Evolutionary conservation across 2,888 invertebrate species (phyloP).

Genomic region (Drosophila macrospina): DNA sequence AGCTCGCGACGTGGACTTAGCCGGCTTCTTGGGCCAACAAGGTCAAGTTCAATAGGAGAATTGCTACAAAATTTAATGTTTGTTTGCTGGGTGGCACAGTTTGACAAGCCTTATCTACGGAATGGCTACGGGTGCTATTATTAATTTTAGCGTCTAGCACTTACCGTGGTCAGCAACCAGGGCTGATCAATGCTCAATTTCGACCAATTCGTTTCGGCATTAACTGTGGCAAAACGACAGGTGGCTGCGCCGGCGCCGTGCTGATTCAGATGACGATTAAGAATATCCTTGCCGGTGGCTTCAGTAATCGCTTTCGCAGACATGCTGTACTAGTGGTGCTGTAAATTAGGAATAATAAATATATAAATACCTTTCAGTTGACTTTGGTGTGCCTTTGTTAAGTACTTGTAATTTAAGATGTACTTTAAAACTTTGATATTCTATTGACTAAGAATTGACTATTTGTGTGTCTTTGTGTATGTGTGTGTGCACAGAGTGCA

Average conservation of each 20-base stretch:
- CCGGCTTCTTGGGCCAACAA: conserved; percentile 30
- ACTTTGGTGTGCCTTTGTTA: conserved; percentile 23
- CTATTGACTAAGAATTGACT: conserved; percentile 73
- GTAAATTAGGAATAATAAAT: conserved; percentile 4
- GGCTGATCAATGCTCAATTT: conserved; percentile 91
- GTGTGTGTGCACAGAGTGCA: conserved; percentile 52
- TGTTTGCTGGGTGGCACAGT: conserved; percentile 40
- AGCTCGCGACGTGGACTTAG: conserved; percentile 55
- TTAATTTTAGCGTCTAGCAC: conserved; percentile 46
- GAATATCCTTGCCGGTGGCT: conserved; percentile 96
- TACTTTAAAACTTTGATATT: conserved; percentile 77
- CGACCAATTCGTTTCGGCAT: conserved; percentile 91
- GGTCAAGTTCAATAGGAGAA: conserved; percentile 54
- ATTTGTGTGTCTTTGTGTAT: conserved; percentile 19
- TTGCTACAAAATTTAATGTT: background rate
- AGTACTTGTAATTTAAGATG: conserved; percentile 41
- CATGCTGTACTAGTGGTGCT: conserved; percentile 87
- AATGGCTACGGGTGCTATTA: conserved; percentile 10
- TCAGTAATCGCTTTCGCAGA: conserved; percentile 98
- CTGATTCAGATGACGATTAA: conserved; percentile 91
- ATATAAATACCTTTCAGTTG: conserved; percentile 6
- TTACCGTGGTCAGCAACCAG: conserved; percentile 93
- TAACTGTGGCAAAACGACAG: conserved; percentile 93
- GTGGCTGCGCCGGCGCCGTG: conserved; percentile 90
- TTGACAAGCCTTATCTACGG: conserved; percentile 32